phyloP scores from a whole-genome alignment of 64 coral and sea anemone species.

The Stichodactyla helianthus region DNA sequence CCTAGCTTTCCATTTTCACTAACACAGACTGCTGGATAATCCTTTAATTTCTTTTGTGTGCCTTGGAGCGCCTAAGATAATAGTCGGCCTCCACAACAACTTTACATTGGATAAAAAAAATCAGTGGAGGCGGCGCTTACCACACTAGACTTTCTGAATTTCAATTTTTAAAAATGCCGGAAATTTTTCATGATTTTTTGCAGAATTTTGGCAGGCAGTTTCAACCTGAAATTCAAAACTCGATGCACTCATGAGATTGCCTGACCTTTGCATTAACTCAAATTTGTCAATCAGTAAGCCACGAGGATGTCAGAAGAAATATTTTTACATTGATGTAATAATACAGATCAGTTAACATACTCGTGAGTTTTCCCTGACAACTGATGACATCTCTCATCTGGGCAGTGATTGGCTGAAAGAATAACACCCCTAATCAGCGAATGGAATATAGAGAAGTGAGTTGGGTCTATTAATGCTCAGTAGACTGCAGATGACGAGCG shows the following conservation, averaged over 20 bases:
- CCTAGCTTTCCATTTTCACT: neutral
- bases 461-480: neutral
- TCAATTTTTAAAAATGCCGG: too few relatives aligned
- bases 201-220: neutral
- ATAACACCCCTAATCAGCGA: neutral
- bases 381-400: neutral
- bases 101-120: too few relatives aligned
- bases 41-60: too few relatives aligned
- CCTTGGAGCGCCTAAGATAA: too few relatives aligned
- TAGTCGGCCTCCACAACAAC: too few relatives aligned
- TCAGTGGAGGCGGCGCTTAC: too few relatives aligned
- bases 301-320: neutral
- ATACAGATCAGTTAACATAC: neutral
- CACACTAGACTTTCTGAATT: too few relatives aligned
- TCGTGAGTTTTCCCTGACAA: conserved; percentile 14
- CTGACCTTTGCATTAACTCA: neutral
- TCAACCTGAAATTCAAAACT: neutral
- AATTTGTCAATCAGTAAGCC: conserved; percentile 2
- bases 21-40: neutral
- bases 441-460: neutral
- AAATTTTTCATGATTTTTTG: neutral
- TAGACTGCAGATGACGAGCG: neutral
- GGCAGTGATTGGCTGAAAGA: neutral
- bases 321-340: conserved; percentile 9
- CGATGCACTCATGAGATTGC: neutral